Base-by-base conservation (phyloP, 1,140 invertebrate species). In the Alviniconcha marisindica region DNA sequence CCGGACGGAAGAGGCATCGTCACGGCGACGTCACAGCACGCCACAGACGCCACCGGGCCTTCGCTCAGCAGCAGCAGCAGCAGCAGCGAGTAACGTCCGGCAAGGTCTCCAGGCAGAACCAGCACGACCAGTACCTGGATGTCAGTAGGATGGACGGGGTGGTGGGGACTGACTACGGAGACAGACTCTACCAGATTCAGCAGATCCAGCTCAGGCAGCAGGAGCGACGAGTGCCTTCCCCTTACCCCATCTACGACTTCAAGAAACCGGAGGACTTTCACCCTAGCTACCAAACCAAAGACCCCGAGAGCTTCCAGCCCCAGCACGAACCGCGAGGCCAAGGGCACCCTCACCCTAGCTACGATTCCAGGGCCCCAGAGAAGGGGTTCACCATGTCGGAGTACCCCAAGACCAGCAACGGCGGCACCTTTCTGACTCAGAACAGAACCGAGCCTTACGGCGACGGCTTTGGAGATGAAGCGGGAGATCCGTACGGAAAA, bases 191-290 rank as follows among this genome's bases (percentile, higher is more conserved):
- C 7, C 36, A 36, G 12, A 71, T 71, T 21, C 69, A 71, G 33
- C 69, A 71, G 38, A 71, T 71, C 36, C 69, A 71, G 15, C 33
- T 40, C 1, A 71, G 33, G 14, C 69, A 71, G 69, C 69, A 71
- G 36, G 33, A 40, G 36, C 38, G 69, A 24, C 1, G 18, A 15
- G 21, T 33, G 33, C 24, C 69, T 40, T 71, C 69, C 69, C 69
- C 69, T 0, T 38, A 40, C 69, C 36, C 24, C 36, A 33, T 71
- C 69, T 71, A 71, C 69, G 31, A 15, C 36, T 21, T 40, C 31
- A 5, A 71, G 69, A 40, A 71, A 14, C 36, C 69, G 10, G 69
- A 40, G 15, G 33, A 38, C 7, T 24, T 71, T 36, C 69, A 71
- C 31, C 24, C 36, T 15, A 21, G 14, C 14, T 33, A 66, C 28